Evolutionary conservation across 2,113 vertebrate species (phyloP).

Genomic region (Condylura cristata): DNA sequence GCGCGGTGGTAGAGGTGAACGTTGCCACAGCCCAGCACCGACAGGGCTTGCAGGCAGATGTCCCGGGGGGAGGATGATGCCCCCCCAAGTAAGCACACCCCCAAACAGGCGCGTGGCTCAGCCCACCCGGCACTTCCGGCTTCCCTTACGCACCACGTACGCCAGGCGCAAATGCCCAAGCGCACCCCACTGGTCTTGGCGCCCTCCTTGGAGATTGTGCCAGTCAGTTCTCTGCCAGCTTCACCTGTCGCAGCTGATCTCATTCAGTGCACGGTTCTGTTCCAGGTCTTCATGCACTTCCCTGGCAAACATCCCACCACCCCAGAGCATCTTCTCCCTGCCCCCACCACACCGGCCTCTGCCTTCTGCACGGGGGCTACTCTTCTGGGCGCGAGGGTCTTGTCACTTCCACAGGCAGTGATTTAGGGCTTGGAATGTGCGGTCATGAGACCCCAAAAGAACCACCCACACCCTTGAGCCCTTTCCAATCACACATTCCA

Average conservation of each 20-base stretch:
- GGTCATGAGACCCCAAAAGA: neutral
- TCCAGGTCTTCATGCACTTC: neutral
- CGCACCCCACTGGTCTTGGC: neutral
- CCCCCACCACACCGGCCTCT: too few species aligned
- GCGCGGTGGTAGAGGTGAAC: neutral
- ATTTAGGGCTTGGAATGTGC: neutral
- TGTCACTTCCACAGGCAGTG: neutral
- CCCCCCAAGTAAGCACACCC: neutral
- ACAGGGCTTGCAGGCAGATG: too few species aligned
- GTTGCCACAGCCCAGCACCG: neutral
- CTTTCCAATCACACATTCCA: neutral
- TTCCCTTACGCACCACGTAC: neutral
- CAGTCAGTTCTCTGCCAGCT: neutral
- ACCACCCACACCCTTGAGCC: rapidly evolving
- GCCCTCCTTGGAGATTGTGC: neutral
- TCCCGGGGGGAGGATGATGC: too few species aligned
- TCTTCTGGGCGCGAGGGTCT: neutral
- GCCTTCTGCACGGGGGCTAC: neutral
- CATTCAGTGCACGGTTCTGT: neutral
- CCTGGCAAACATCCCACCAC: neutral
- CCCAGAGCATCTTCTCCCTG: neutral
- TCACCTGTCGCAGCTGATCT: neutral
- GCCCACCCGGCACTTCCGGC: too few species aligned
- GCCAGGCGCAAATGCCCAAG: neutral
- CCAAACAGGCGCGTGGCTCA: neutral